Percentiles rank a stretch among this genome's conserved stretches.
Evolutionary conservation across 92 coral and sea anemone species (phyloP).

Genomic region (Paragorgia papillata): DNA sequence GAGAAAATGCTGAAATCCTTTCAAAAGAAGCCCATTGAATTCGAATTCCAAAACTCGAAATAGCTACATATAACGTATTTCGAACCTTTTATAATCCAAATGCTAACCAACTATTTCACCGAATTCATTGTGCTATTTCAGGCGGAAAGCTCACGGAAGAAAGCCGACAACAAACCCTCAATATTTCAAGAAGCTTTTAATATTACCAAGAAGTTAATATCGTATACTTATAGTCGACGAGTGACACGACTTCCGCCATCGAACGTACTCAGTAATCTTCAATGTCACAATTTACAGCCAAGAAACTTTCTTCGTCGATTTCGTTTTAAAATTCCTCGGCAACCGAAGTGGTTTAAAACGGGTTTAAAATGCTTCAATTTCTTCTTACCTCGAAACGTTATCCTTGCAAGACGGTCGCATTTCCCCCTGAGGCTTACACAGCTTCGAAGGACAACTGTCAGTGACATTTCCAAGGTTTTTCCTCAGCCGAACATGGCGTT

Average conservation of each 20-base stretch:
- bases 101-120: not conserved
- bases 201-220: too few relatives aligned
- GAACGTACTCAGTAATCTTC: constrained; percentile 47
- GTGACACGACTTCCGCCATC: not conserved
- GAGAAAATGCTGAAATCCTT: constrained; percentile 6
- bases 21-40: not conserved
- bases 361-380: too few relatives aligned
- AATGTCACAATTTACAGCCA: not conserved
- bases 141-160: constrained; percentile 28
- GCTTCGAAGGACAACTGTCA: constrained; percentile 86
- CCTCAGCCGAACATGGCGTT: constrained; percentile 15
- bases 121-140: constrained; percentile 4
- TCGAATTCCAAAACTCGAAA: too few relatives aligned
- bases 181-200: not conserved
- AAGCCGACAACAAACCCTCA: not conserved
- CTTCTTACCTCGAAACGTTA: constrained; percentile 94
- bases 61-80: not conserved
- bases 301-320: constrained; percentile 4
- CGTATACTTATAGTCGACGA: too few relatives aligned
- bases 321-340: constrained; percentile 41
- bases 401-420: constrained; percentile 95
- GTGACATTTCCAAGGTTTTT: constrained; percentile 69
- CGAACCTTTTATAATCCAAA: not conserved
- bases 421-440: constrained; percentile 95
- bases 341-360: too few relatives aligned